Percentiles rank a stretch among this genome's conserved stretches.
phyloP scores from a whole-genome alignment of 2,797 vertebrate genomes.

The Clamator glandarius region DNA sequence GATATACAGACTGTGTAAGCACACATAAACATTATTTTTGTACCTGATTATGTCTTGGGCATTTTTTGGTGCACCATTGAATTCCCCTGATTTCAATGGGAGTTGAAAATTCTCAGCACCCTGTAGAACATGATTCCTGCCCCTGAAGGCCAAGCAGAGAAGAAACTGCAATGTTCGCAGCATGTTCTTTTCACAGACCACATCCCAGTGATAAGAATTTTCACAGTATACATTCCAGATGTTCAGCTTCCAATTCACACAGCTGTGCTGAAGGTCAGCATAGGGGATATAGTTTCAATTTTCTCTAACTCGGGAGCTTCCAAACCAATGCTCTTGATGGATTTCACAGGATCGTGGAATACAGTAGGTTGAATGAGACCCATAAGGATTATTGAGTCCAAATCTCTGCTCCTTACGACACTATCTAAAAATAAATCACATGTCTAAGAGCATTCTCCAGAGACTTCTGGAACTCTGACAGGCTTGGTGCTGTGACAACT shows the following conservation, averaged over 20 bases:
- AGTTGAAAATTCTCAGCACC: not conserved
- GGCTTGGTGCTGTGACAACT: no score
- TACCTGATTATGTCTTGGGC: not conserved
- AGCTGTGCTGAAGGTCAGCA: not conserved
- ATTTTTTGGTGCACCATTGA: not conserved
- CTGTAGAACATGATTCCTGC: not conserved
- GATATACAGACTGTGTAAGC: not conserved
- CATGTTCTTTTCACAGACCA: not conserved
- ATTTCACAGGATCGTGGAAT: not conserved
- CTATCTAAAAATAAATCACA: no score
- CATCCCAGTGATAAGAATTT: not conserved
- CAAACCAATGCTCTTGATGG: not conserved
- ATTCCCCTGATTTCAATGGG: not conserved
- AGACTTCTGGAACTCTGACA: no score
- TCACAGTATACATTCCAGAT: not conserved
- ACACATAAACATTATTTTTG: not conserved
- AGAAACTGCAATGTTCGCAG: not conserved
- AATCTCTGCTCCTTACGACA: no score
- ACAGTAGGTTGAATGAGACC: no score
- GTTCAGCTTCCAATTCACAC: not conserved
- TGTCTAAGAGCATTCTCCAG: no score
- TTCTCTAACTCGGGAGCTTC: not conserved
- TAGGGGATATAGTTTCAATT: not conserved
- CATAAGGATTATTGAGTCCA: no score
- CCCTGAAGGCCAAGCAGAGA: not conserved